phyloP scores from a whole-genome alignment of 2,113 vertebrate genomes.

The Enhydra lutris region DNA sequence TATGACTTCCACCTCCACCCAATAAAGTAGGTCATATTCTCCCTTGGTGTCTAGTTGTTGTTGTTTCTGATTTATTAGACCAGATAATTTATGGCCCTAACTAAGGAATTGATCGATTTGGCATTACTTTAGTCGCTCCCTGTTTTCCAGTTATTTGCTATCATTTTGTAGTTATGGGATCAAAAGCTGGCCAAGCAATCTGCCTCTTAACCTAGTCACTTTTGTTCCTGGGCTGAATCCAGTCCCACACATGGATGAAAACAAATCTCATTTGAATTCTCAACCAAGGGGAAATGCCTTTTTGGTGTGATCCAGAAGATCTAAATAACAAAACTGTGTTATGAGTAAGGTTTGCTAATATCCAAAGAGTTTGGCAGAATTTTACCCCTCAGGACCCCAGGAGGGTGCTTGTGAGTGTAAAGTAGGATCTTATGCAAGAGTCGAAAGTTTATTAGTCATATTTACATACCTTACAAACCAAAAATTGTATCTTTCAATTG shows the following conservation, averaged over 20 bases:
- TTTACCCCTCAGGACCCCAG: conserved; percentile 5
- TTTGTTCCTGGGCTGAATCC: conserved; percentile 50
- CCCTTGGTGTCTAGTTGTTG: conserved; percentile 31
- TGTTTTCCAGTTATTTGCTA: conserved; percentile 63
- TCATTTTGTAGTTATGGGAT: conserved; percentile 45
- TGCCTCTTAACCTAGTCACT: conserved; percentile 47
- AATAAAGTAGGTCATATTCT: conserved; percentile 20
- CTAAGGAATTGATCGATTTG: conserved; percentile 57
- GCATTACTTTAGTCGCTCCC: not conserved
- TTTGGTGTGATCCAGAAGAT: conserved; percentile 46
- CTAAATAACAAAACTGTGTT: not conserved
- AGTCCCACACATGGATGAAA: conserved; percentile 25
- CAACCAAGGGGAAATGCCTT: not conserved
- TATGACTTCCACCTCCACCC: not conserved
- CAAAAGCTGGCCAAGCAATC: conserved; percentile 48
- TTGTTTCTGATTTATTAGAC: conserved; percentile 65
- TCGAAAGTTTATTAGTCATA: conserved; percentile 58
- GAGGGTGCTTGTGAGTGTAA: conserved; percentile 3
- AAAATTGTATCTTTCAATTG: conserved; percentile 55
- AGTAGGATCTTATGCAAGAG: conserved; percentile 25
- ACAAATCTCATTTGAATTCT: conserved; percentile 19
- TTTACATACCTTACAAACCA: conserved; percentile 66
- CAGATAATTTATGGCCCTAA: not conserved
- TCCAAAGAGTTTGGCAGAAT: conserved; percentile 26
- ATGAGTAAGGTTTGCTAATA: conserved; percentile 45